Evolutionary conservation across 2,797 vertebrate species (phyloP).

Genomic region (Geotria australis): DNA sequence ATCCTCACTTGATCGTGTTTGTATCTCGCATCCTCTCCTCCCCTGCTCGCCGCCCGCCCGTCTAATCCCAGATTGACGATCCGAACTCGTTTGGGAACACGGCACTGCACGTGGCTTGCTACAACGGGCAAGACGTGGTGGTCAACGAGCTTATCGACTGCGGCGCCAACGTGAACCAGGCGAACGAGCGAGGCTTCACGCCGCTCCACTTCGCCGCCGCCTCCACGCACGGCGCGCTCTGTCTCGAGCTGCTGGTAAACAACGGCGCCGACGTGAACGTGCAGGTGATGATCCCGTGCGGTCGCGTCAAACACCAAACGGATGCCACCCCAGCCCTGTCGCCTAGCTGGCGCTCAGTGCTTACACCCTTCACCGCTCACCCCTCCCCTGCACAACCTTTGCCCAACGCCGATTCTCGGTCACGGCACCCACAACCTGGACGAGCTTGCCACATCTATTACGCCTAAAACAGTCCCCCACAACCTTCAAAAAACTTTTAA

Average conservation of each 20-base stretch:
- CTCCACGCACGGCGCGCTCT: constrained; percentile 63
- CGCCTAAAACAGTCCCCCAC: too few species aligned
- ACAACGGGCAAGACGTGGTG: constrained; percentile 69
- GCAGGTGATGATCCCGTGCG: constrained; percentile 22
- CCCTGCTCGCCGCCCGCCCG: not conserved
- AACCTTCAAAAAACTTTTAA: too few species aligned
- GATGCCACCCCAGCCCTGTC: too few species aligned
- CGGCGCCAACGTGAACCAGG: constrained; percentile 71
- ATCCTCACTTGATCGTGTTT: not conserved
- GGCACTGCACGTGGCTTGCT: constrained; percentile 69
- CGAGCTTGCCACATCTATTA: too few species aligned
- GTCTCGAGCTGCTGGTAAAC: constrained; percentile 70
- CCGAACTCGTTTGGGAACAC: constrained; percentile 77
- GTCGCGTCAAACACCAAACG: too few species aligned
- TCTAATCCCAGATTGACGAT: constrained; percentile 44
- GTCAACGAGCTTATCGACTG: constrained; percentile 79
- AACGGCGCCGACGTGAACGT: constrained; percentile 76
- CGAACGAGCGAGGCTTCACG: constrained; percentile 79
- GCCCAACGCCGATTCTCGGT: too few species aligned
- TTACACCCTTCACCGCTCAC: too few species aligned
- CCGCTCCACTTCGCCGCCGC: constrained; percentile 82
- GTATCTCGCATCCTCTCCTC: not conserved
- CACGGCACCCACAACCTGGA: too few species aligned
- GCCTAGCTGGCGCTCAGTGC: too few species aligned
- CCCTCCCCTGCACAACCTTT: too few species aligned